Conservation (phyloP, 2,888 invertebrate species). For the Bimastos eiseni region DNA sequence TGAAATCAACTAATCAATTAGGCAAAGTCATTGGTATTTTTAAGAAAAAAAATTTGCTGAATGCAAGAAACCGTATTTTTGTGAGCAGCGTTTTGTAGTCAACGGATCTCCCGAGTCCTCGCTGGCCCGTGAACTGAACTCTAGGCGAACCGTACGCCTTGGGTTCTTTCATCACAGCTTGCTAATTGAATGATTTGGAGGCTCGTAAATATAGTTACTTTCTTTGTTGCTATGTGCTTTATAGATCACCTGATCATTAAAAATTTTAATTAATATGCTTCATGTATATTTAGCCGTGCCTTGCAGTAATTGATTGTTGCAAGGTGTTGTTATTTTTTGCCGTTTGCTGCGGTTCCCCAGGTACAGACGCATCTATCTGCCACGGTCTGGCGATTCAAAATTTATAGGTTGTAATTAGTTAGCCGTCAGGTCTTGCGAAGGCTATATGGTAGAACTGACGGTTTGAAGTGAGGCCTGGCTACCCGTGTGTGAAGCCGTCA, state of each 20-base stretch:
- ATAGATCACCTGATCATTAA: background rate
- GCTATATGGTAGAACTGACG: background rate
- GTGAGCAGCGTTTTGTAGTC: background rate
- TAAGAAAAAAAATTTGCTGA: background rate
- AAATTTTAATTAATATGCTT: conserved; percentile 6
- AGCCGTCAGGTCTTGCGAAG: background rate
- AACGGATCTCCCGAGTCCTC: no score
- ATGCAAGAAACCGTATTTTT: background rate
- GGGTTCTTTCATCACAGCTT: background rate
- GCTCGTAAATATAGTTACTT: background rate
- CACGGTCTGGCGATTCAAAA: conserved; percentile 13
- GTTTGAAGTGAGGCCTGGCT: background rate
- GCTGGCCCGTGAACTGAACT: background rate
- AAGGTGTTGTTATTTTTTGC: background rate
- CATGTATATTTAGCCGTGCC: background rate
- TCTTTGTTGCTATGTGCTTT: background rate
- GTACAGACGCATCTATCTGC: background rate
- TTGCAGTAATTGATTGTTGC: background rate
- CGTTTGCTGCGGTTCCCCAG: background rate
- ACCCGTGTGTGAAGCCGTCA: background rate
- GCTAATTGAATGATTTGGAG: conserved; percentile 13
- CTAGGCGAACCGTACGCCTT: background rate
- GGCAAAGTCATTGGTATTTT: background rate
- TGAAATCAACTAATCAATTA: background rate
- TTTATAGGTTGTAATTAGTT: background rate